phyloP scores from a whole-genome alignment of 2,888 invertebrate genomes.

The Allygus modestus region DNA sequence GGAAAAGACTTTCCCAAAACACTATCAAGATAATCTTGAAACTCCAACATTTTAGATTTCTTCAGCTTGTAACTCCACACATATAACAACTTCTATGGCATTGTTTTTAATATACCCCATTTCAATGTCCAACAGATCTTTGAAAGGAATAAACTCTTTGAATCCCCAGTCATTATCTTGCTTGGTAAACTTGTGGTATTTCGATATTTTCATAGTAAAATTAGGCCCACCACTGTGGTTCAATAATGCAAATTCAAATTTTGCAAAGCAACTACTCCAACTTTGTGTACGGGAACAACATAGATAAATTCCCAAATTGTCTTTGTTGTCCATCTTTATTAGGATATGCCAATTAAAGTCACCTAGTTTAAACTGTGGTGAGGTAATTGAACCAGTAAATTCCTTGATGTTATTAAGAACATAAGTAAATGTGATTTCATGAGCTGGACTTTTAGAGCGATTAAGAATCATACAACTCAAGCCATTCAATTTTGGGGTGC shows the following conservation, averaged over 20 bases:
- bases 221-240: neutral
- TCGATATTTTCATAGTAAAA: neutral
- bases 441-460: neutral
- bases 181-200: neutral
- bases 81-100: neutral
- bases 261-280: neutral
- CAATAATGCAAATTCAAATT: neutral
- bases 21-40: no score
- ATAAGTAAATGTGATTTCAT: neutral
- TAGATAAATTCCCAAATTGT: neutral
- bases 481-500: neutral
- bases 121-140: neutral
- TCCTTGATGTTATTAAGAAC: neutral
- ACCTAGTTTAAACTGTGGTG: neutral
- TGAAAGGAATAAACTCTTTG: neutral
- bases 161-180: neutral
- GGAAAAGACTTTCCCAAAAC: no score
- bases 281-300: neutral
- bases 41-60: neutral
- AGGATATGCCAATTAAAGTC: neutral
- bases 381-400: neutral
- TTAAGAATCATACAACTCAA: neutral
- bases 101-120: neutral
- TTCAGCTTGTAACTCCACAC: neutral
- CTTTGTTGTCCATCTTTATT: neutral